Percentiles rank a stretch among this genome's conserved stretches.
Evolutionary conservation across 2,113 vertebrate species (phyloP).

Genomic region (Dolichotis patagonum): DNA sequence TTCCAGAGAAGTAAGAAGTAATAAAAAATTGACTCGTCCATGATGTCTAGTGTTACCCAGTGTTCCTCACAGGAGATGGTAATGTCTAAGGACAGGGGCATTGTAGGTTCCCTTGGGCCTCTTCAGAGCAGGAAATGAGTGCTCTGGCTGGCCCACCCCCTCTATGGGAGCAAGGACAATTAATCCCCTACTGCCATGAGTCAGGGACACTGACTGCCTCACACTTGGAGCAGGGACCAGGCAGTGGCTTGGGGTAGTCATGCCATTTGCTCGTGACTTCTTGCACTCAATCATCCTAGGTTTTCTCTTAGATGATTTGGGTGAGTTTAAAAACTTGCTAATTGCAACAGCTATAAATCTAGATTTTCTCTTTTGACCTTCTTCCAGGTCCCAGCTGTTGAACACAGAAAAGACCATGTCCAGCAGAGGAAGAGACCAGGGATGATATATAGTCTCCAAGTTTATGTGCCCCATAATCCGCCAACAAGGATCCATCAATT

Average conservation of each 20-base stretch:
- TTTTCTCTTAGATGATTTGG: not conserved
- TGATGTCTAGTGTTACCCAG: not conserved
- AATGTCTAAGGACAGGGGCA: not conserved
- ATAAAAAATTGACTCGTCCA: not conserved
- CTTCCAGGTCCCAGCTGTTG: not conserved
- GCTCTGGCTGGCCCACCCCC: not conserved
- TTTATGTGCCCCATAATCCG: too few species aligned
- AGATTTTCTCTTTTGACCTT: not conserved
- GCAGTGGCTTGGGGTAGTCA: not conserved
- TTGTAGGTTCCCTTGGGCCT: not conserved
- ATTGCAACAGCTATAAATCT: not conserved
- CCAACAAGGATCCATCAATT: too few species aligned
- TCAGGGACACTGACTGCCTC: not conserved
- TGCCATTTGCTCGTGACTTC: not conserved
- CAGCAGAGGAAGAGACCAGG: not conserved
- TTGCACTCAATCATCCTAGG: not conserved
- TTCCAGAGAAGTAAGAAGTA: not conserved
- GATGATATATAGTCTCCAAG: not conserved
- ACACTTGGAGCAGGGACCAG: not conserved
- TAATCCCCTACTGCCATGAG: not conserved
- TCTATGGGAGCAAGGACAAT: not conserved
- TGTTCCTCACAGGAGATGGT: not conserved
- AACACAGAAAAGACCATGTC: not conserved
- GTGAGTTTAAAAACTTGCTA: not conserved
- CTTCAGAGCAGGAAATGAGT: not conserved